Base-by-base conservation (phyloP, 1,140 invertebrate species). In the Lordiphosa mommai region DNA sequence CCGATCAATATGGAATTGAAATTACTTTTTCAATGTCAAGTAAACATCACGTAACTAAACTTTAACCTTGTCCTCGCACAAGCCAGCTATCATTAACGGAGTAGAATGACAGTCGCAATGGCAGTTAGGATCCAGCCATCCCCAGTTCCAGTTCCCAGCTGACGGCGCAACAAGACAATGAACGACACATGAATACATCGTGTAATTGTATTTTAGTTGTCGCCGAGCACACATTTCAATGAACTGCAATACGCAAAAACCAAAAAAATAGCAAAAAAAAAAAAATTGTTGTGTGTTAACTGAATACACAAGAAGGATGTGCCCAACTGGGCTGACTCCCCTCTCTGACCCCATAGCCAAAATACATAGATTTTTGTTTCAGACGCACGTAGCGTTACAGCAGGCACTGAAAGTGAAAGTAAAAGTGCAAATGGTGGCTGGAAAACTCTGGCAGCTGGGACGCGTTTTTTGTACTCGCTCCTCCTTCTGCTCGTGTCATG, bases 381-480 rank as follows among this genome's bases (percentile, higher is more conserved):
- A 55, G 50, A 50, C 60, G 59, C 73, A 79, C 66, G 71, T 79
- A 71, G 34, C 51, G 59, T 51, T 32, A 53, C 70, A 74, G 52
- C 72, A 67, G 66, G 70, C 74, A 79, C 36, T 56, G 65, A 79
- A 68, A 73, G 52, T 82, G 59, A 48, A 79, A 79, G 76, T 82
- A 71, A 74, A 74, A 82, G 74, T 23, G 20, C 20, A 20, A 20
- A 20, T 23, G 20, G 20, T 20, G 17, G 20, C 20, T 5, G 4
- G 4, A 23, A 23, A n/a, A n/a, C n/a, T n/a, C 67, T 66, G 63
- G 63, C 65, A 68, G 63, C 63, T 48, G 65, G 33, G 70, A 60
- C 60, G 60, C 33, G 43, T 47, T 49, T 55, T 44, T 37, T 13
- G 13, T 34, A 47, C 57, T n/a, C 9, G 10, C 2, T 8, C 14